Evolutionary conservation across 2,797 vertebrate genomes (phyloP), one percentile per base, ranked within the genome.

Genomic region (Phataginus tricuspis): DNA sequence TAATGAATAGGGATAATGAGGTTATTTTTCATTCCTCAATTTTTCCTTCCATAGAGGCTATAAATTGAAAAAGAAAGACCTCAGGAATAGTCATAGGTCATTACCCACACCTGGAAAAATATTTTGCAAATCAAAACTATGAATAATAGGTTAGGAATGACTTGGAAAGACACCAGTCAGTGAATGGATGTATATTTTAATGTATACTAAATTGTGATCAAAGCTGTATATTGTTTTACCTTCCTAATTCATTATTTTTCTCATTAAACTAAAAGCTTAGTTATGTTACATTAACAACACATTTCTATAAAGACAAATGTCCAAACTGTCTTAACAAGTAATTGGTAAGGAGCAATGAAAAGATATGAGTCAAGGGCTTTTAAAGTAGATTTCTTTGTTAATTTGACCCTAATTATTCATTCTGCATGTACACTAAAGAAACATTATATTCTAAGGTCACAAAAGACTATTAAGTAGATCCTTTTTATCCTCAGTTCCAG

Each of bases 1-100:
- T 95, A 95, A 91, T 97, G 84, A 16, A 55, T 42, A 14, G 68
- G 87, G 19, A 27, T 97, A 96, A 96, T 95, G 61, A 97, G 23
- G n/a, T 97, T 86, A 79, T 55, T 75, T 7, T 74, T 82, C 51
- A 1, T 25, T 95, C 37, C 29, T 94, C 21, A 77, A 3, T 74
- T 97, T 96, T 95, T 31, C 12, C 5, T 89, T 55, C 8, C 51
- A 87, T 79, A 64, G 64, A 84, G 96, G 27, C 0, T 86, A 94
- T 86, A 91, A 92, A 86, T 69, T 37, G 66, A 61, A 72, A 86
- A 23, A 64, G 90, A 59, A 66, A 93, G 51, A 88, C 82, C 42
- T 82, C 63, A 91, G 75, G 37, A 72, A 79, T 51, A 86, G 72
- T 86, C 83, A 34, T 68, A 83, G 10, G 57, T 86, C 72, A 86